Base-by-base conservation (phyloP, 2,113 vertebrate genomes). In the Coryphaenoides rupestris region DNA sequence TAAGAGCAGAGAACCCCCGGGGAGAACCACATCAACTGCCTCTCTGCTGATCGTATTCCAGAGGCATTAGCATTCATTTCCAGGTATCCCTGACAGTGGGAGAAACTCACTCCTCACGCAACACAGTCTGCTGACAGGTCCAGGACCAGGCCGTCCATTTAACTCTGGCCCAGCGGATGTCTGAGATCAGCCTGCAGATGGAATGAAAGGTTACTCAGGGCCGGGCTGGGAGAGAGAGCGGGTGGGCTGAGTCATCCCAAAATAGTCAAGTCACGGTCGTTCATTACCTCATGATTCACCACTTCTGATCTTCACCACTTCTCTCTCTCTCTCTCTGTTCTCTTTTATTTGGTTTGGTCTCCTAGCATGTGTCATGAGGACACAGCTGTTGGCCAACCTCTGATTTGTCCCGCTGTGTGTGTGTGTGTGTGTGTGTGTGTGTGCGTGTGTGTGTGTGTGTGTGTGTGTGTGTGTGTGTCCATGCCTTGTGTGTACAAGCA, bases 341-440 rank as follows among this genome's bases (percentile, higher is more conserved):
- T n/a, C 58, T 60, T 40, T 64, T 53, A 68, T 24, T 60, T 24
- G 56, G 65, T 19, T 56, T 55, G 58, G 66, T 63, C 58, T 45
- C 58, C 23, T 26, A 26, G 40, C 56, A 54, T 19, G 54, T 15
- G 49, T 62, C 56, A 58, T 56, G 45, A 60, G 59, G 58, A 46
- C 9, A 62, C 79, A 84, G 73, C 76, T 76, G 78, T 70, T 83
- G 70, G 64, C 62, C 70, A 65, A 75, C 73, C 49, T 74, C 15
- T 60, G 24, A 58, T 19, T 26, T 14, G 26, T 60, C 21, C 46
- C 45, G 15, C 49, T 53, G 21, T n/a, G 22, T 19, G 61, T 50
- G 40, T 58, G 63, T 24, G 33, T 57, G 21, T n/a, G n/a, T n/a
- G n/a, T 23, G 53, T 65, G 53, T 46, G 47, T 26, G 23, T 28